Evolutionary conservation across 2,797 vertebrate genomes (phyloP).

Genomic region (Valencia hispanica): DNA sequence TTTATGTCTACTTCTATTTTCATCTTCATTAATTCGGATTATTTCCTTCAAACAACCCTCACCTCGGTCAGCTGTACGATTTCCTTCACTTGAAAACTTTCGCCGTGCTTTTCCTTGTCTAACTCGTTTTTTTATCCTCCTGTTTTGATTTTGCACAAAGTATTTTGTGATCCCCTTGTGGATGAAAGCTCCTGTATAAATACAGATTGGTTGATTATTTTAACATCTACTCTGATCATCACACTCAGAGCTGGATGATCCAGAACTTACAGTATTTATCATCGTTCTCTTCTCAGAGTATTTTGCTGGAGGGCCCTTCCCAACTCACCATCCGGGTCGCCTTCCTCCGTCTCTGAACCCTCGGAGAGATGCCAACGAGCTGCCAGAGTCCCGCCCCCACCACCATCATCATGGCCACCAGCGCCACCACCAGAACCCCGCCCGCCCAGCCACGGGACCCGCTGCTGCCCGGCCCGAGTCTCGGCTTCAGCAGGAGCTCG

Average conservation of each 20-base stretch:
- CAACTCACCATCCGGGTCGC: slow-evolving; percentile 30
- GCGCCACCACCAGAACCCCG: neutral
- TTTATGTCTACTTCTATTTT: neutral
- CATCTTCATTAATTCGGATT: neutral
- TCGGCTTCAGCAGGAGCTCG: slow-evolving; percentile 49
- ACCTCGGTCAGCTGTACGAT: neutral
- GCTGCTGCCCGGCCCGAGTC: slow-evolving; percentile 42
- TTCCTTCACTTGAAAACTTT: neutral
- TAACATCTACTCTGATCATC: neutral
- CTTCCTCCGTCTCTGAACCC: slow-evolving; percentile 12
- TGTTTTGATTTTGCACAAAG: neutral
- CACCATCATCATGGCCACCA: slow-evolving; percentile 15
- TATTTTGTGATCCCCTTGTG: neutral
- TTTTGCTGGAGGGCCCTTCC: slow-evolving; percentile 51
- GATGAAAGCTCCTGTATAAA: neutral
- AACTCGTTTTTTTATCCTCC: neutral
- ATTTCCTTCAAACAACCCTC: too few relatives aligned
- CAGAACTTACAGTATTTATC: neutral
- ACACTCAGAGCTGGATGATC: neutral
- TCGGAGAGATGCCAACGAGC: slow-evolving; percentile 6
- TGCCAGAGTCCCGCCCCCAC: slow-evolving; percentile 4
- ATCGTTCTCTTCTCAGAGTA: slow-evolving; percentile 51
- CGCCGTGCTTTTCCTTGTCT: neutral
- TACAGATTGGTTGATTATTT: neutral
- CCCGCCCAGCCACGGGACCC: slow-evolving; percentile 26